Percentiles rank a stretch among this genome's conserved stretches.
These are phyloP conservation scores for Parazoanthus atlanticus DNA, from an alignment of 92 coral and sea anemone genomes.

Conservation along the genomic window DNA sequence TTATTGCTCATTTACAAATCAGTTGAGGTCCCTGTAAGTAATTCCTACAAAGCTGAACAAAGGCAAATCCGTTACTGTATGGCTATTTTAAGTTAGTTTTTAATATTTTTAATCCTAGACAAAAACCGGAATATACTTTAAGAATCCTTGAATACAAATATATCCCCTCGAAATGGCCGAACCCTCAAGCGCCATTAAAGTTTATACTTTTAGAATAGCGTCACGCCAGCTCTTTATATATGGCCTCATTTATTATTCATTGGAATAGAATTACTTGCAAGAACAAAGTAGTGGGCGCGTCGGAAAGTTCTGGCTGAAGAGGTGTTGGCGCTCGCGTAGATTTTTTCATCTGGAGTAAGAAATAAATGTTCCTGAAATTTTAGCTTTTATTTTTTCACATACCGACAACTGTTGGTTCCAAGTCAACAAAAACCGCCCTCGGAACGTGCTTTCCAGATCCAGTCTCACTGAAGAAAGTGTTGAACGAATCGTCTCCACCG, in stretches of 20 bases:
- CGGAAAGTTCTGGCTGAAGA: neutral
- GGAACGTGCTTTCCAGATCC: constrained; percentile 86
- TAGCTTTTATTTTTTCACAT: neutral
- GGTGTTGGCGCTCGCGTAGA: neutral
- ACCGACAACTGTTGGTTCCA: constrained; percentile 86
- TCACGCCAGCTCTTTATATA: neutral
- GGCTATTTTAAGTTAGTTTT: neutral
- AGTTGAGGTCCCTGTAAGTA: neutral
- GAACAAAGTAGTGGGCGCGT: neutral
- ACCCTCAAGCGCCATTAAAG: neutral
- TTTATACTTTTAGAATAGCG: neutral
- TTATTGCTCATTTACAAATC: neutral
- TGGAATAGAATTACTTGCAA: neutral
- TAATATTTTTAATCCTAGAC: neutral
- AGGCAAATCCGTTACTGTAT: neutral
- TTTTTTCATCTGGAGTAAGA: neutral
- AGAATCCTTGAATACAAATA: neutral
- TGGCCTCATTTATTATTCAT: neutral
- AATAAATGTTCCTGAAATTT: no score
- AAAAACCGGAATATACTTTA: neutral
- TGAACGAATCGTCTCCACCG: constrained; percentile 83
- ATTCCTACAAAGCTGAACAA: neutral
- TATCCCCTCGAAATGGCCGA: neutral
- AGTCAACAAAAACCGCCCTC: constrained; percentile 77
- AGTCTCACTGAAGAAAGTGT: constrained; percentile 88